Base-by-base conservation (phyloP, 2,888 invertebrate genomes). In the Agrochola lychnidis region DNA sequence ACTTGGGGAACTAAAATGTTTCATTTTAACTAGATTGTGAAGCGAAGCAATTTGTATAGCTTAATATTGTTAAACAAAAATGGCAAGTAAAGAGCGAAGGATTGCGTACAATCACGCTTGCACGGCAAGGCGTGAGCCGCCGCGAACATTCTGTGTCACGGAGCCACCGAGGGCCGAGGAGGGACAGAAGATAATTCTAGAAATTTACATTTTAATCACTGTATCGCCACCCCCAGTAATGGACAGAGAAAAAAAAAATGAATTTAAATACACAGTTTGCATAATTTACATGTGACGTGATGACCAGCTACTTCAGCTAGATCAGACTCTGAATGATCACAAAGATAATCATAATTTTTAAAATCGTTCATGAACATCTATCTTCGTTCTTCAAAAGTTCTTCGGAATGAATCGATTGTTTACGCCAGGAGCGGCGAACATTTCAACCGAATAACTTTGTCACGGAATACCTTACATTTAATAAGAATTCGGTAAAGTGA, bases 171-270 rank as follows among this genome's bases (percentile, higher is more conserved):
- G 71, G 53, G 72, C 68, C 42, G 40, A 59, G 71, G 48, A 40
- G 59, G 53, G 76, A 76, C 77, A 79, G 53, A 36, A 88, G 79
- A 89, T 84, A 68, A 88, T 85, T 89, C 80, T 72, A 84, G 67
- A 72, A 86, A 88, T 88, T 88, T 88, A 78, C 89, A 88, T 88
- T 89, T 92, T 91, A 90, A 91, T 89, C 85, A 85, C 87, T 74
- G 72, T 85, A 85, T 86, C 85, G 70, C 64, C 81, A 87, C 78
- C 80, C 84, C 82, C 59, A 67, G 79, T 86, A 84, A 88, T 88
- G 83, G 78, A 80, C 70, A 76, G 72, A 84, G 81, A 83, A 83
- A 87, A 89, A 90, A 88, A 74, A 56, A 85, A 88, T 91, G 86
- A 90, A 90, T 90, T 88, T 89, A 81, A 87, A 90, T 88, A 79